Base-by-base conservation (phyloP, 1,140 invertebrate genomes). In the Trinorchestia longiramus region DNA sequence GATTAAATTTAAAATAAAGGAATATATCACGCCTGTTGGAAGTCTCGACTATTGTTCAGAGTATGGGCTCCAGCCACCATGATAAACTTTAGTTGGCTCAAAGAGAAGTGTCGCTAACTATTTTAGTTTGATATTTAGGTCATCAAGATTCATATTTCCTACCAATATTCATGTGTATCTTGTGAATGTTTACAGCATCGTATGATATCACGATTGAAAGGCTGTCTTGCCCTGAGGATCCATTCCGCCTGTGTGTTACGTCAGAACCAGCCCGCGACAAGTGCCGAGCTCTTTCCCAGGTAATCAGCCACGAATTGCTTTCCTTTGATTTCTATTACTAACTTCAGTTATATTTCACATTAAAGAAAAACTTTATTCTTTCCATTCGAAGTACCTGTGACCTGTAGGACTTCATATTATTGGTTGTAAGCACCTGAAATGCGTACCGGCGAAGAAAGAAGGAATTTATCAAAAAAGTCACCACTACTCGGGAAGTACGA, bases 141-240 rank as follows among this genome's bases (percentile, higher is more conserved):
- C 47, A 53, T 53, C 47, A 53, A 8, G 47, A 19, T 53, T 19
- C 6, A 19, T 19, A 53, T 53, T 53, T 53, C 19, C 47, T 53
- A 53, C 47, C 6, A 53, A 19, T 53, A 53, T 53, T 53, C 45
- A 44, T 1, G 8, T n/a, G 45, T 43, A 43, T 95, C 88, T 47
- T 77, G 43, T 92, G 19, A 11, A n/a, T 77, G 28, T 47, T 95
- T 43, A 43, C 95, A 97, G 96, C 45, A 96, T 87, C 95, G 41
- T 96, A 96, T 90, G 95, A 96, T 77, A 96, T 62, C 96, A 98
- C 98, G n/a, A 98, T 99, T 96, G 98, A 98, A 96, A 98, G 98
- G 90, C 98, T 98, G 53, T 98, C 98, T 90, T 98, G 98, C 57
- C 97, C 98, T 0, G 97, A 98, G 96, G 96, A 97, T 15, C 97